Percentiles rank a stretch among this genome's conserved stretches.
These are phyloP conservation scores for Anarsia innoxiella DNA, from an alignment of 2,888 invertebrate species.

Conservation along the genomic window DNA sequence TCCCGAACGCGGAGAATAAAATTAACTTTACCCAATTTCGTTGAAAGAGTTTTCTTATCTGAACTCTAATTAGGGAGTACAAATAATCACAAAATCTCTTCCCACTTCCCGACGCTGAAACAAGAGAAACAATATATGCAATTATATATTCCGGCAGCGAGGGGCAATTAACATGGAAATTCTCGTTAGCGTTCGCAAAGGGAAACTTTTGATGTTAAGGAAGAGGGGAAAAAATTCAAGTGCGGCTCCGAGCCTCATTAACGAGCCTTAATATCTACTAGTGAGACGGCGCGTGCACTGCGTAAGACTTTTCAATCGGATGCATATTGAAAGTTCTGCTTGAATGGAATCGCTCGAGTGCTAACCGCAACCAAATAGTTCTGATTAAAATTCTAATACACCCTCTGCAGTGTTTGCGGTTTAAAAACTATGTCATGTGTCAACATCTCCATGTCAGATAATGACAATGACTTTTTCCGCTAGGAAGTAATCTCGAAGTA, in stretches of 20 bases:
- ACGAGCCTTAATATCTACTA: slow-evolving; percentile 47
- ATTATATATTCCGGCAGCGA: slow-evolving; percentile 61
- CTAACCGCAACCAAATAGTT: neutral
- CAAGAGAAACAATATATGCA: slow-evolving; percentile 64
- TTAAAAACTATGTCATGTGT: no score
- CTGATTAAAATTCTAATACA: no score
- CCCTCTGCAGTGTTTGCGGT: no score
- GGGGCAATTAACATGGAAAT: slow-evolving; percentile 67
- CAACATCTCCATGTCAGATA: no score
- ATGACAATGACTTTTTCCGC: no score
- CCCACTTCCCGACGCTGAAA: slow-evolving; percentile 39
- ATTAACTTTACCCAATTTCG: slow-evolving; percentile 36
- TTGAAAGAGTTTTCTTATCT: slow-evolving; percentile 43
- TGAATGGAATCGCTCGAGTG: slow-evolving; percentile 13
- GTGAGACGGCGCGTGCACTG: slow-evolving; percentile 5
- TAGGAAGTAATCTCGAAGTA: no score
- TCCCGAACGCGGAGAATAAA: slow-evolving; percentile 21
- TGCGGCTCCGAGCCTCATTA: slow-evolving; percentile 59
- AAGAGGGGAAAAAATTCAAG: slow-evolving; percentile 60
- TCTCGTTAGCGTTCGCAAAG: slow-evolving; percentile 66
- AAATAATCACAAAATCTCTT: slow-evolving; percentile 52
- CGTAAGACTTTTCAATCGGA: slow-evolving; percentile 31
- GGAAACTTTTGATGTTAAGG: slow-evolving; percentile 69
- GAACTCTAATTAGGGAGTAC: slow-evolving; percentile 43
- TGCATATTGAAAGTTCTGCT: no score